Evolutionary conservation across 2,888 invertebrate species (phyloP).

Genomic region (Arrhopalites spinosus): DNA sequence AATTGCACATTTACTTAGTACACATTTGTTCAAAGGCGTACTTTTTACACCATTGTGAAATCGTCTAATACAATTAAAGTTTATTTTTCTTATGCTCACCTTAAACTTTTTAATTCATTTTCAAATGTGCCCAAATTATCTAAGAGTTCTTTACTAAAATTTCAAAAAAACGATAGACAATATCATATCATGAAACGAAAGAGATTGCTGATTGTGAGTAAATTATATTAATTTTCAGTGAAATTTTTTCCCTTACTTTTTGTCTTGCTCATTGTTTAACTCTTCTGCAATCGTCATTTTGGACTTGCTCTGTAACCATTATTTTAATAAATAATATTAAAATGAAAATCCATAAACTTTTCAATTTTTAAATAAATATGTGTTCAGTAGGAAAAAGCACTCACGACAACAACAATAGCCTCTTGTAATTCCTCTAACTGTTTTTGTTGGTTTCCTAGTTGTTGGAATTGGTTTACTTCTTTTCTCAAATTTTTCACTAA

Average conservation of each 20-base stretch:
- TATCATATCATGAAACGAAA: too few species aligned
- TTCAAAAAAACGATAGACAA: too few species aligned
- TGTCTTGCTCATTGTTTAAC: constrained; percentile 52
- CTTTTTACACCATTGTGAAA: too few species aligned
- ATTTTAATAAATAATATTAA: not conserved
- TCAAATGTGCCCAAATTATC: constrained; percentile 8
- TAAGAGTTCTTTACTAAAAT: constrained; percentile 45
- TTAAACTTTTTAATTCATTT: constrained; percentile 34
- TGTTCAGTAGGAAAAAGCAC: constrained; percentile 9
- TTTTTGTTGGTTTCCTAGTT: constrained; percentile 40
- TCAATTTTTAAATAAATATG: not conserved
- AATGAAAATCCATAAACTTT: not conserved
- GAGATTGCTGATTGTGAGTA: too few species aligned
- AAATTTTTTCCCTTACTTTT: too few species aligned
- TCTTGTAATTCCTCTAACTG: constrained; percentile 50
- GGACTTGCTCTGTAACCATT: constrained; percentile 46
- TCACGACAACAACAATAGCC: constrained; percentile 52
- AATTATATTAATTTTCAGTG: too few species aligned
- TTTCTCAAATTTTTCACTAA: constrained; percentile 46
- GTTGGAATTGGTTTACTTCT: constrained; percentile 47
- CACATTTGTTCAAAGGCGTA: not conserved
- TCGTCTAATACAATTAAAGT: too few species aligned
- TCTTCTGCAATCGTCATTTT: constrained; percentile 54
- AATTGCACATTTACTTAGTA: not conserved
- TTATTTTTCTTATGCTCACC: not conserved